Evolutionary conservation across 2,797 vertebrate genomes (phyloP).

Genomic region (Cuniculus paca): DNA sequence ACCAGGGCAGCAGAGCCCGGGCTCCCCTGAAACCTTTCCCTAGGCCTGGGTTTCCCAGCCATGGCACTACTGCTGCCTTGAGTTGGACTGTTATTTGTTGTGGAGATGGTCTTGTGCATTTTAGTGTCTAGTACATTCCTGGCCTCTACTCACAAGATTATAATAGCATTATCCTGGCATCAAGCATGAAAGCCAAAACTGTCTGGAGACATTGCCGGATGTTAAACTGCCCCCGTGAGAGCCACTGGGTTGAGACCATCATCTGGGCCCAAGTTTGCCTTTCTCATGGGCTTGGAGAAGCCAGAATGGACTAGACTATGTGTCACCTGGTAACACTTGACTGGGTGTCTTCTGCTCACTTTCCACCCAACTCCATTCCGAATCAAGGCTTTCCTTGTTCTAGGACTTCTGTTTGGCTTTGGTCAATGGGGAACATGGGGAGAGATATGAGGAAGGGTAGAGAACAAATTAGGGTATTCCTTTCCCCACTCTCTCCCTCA

Average conservation of each 20-base stretch:
- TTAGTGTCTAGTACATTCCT: not conserved
- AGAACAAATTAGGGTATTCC: not conserved
- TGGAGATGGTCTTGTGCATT: not conserved
- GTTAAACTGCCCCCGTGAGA: not conserved
- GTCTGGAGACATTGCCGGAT: not conserved
- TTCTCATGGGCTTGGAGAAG: not conserved
- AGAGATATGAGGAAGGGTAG: not conserved
- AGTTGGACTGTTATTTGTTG: not conserved
- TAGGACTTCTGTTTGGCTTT: not conserved
- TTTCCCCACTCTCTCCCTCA: not conserved
- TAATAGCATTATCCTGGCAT: not conserved
- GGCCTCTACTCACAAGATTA: not conserved
- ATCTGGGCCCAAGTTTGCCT: not conserved
- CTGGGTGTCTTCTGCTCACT: not conserved
- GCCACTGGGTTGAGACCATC: not conserved
- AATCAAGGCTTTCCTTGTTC: not conserved
- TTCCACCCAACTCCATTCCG: fast-evolving
- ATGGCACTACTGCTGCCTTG: not conserved
- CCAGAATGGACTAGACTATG: not conserved
- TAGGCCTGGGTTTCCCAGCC: not conserved
- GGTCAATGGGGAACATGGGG: not conserved
- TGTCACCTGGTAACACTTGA: not conserved
- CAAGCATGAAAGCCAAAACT: not conserved
- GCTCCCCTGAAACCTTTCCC: not conserved
- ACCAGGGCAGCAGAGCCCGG: not conserved